A percentile compares a stretch with the other conserved stretches of the same genome.
These are phyloP conservation scores for Euwallacea fornicatus DNA, from an alignment of 1,140 invertebrate genomes.

Conservation along the genomic window DNA sequence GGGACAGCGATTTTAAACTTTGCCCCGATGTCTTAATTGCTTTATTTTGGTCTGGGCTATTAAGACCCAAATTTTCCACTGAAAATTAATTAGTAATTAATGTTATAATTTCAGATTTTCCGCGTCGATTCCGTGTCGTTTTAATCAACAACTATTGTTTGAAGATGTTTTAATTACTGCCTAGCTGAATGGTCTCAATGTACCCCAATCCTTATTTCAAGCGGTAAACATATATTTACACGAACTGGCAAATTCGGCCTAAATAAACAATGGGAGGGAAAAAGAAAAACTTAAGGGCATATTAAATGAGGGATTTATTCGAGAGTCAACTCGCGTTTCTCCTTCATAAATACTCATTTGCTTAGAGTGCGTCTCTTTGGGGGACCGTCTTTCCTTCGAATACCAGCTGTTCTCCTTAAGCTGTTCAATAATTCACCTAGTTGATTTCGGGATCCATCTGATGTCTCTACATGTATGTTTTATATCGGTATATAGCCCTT, in stretches of 20 bases:
- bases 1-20: no score
- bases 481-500: constrained; percentile 18
- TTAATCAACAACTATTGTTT: no score
- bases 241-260: constrained; percentile 9
- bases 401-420: constrained; percentile 34
- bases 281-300: constrained; percentile 28
- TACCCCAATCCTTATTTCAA: no score
- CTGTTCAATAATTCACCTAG: constrained; percentile 38
- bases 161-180: no score
- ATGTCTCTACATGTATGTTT: constrained; percentile 34
- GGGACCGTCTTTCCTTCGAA: constrained; percentile 32
- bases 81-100: no score
- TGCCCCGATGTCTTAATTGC: no score
- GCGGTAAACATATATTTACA: constrained; percentile 11
- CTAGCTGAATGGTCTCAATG: no score
- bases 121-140: no score
- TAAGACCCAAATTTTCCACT: no score
- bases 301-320: constrained; percentile 35
- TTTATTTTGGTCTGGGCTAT: no score
- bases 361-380: constrained; percentile 32
- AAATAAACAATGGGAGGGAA: constrained; percentile 24
- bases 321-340: constrained; percentile 33
- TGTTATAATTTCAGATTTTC: no score
- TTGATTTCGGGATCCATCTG: constrained; percentile 39
- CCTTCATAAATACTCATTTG: constrained; percentile 40